These are phyloP conservation scores for Pao palembangensis DNA, from an alignment of 2,113 vertebrate genomes.

Conservation along the genomic window DNA sequence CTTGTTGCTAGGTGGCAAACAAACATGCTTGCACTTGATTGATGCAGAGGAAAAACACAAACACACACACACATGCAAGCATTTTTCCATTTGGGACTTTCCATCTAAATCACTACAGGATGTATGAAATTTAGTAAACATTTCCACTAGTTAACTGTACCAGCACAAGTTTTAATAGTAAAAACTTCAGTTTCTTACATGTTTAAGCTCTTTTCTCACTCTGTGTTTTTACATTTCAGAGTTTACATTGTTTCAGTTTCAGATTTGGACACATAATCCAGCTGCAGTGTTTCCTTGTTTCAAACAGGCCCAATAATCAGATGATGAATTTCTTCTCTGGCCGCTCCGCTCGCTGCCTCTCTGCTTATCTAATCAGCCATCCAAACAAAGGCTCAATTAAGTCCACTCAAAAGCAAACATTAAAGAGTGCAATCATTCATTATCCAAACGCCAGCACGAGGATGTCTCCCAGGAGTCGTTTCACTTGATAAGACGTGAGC, in stretches of 20 bases:
- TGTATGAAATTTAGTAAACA: conserved; percentile 66
- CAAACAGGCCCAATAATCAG: conserved; percentile 20
- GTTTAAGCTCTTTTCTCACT: background rate
- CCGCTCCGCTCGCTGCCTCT: conserved; percentile 9
- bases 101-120: conserved; percentile 56
- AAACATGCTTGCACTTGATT: conserved; percentile 41
- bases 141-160: conserved; percentile 53
- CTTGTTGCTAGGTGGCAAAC: conserved; percentile 64
- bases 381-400: conserved; percentile 36
- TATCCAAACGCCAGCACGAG: background rate
- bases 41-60: background rate
- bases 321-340: conserved; percentile 37
- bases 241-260: background rate
- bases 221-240: background rate
- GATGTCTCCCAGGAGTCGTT: background rate
- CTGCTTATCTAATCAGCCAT: conserved; percentile 33
- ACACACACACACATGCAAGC: conserved; percentile 33
- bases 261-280: background rate
- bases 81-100: conserved; percentile 54
- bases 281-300: conserved; percentile 17
- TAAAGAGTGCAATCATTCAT: conserved; percentile 34
- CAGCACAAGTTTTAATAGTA: background rate
- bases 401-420: conserved; percentile 33
- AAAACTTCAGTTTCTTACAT: background rate
- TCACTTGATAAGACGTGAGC: conserved; percentile 3